Evolutionary conservation across 64 coral and sea anemone species (phyloP), one percentile per base, ranked within the genome.

Genomic region (Actinia equina): DNA sequence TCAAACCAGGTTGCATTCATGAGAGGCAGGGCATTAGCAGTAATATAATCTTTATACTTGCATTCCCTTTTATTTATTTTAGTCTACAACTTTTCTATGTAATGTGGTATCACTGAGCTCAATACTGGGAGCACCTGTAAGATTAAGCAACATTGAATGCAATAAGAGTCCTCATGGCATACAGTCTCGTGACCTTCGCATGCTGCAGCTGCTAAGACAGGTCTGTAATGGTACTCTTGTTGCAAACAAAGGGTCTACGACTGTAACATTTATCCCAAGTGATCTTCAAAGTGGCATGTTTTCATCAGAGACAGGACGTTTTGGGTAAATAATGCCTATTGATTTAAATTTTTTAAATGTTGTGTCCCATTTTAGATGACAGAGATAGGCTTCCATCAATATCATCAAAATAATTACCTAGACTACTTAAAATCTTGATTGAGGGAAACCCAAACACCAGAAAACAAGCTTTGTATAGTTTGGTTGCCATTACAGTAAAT

Each of bases 151-250:
- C 71, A 84, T 93, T 30, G 46, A 49, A 23, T 63, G 83, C 25
- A 84, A 81, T 3, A 84, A 89, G 58, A 86, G 78, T 60, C 63
- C 90, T 19, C 26, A 59, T 79, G 94, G 91, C 42, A 27, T 93
- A 52, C 94, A 90, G 61, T 84, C 94, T 25, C 89, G 85, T 52
- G 91, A 96, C 77, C 87, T 96, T 86, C 86, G 94, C 85, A 89
- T 96, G 79, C 88, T 96, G 42, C 91, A 92, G 44, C 91, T 96
- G 8, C 59, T 96, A 46, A 84, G 94, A 49, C 88, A 93, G 80
- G 37, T 96, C 69, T 96, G 88, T 30, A 93, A 90, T 96, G 94
- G 91, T 79, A 96, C 94, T 61, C 91, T 96, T 77, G 91, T 89
- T 16, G 91, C 94, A 14, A 93, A 88, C 89, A 87, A 83, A 80